Evolutionary conservation across 2,113 vertebrate species (phyloP), one percentile per base, ranked within the genome.

Genomic region (Electrona antarctica): DNA sequence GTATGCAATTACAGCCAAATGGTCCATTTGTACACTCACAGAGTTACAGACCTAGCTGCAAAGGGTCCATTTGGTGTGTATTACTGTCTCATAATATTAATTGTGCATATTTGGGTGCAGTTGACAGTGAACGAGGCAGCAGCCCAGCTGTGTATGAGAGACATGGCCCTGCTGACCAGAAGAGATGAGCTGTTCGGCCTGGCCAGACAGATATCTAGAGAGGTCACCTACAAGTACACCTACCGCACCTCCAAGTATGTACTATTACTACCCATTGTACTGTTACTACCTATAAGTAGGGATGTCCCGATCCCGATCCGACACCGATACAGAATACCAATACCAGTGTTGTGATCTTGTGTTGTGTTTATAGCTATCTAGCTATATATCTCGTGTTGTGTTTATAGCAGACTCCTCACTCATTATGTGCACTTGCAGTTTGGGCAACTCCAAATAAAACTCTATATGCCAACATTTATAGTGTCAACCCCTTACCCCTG

Each of bases 201-300:
- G 71, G 96, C 97, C 28, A 91, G 97, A 64, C 96, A 98, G 75
- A 96, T 99, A 78, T 99, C 97, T 77, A 94, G 97, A 71, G 97
- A 99, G 83, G 97, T 99, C 81, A 99, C 97, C 7, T 98, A 98
- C 92, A 99, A 98, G 80, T 98, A 98, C 71, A 97, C 95, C 50
- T 96, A 98, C 91, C 94, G 96, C 89, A 96, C 95, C 79, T 96
- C 95, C 92, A 98, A 96, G 97, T 98, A 94, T 94, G 95, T 73
- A 14, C 9, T 29, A 28, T 69, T 29, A 33, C 13, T 8, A 10
- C 46, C 21, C 21, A 21, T 21, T 21, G 21, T 21, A 21, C 21
- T 21, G 2, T 21, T 21, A 21, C 21, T 21, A 21, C 21, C 21
- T 21, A 21, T 21, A 21, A 21, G 21, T 21, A 21, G 21, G 21